Percentiles rank a stretch among this genome's conserved stretches.
phyloP scores from a whole-genome alignment of 2,888 invertebrate genomes.

The Blastobasis lacticolella region DNA sequence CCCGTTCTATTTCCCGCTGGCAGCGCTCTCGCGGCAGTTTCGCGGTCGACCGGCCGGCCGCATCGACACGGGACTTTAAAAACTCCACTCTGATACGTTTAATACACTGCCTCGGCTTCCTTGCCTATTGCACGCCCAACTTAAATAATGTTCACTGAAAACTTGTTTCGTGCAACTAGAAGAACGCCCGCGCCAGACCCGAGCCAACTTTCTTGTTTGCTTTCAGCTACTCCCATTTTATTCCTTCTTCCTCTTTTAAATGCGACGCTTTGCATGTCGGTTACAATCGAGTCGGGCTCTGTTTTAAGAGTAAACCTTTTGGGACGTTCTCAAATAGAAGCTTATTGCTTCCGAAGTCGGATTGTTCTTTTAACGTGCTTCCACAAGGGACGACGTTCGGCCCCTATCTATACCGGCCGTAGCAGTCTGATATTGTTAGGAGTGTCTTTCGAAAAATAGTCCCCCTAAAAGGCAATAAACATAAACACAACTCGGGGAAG shows the following conservation, averaged over 20 bases:
- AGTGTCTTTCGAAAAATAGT: constrained; percentile 30
- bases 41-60: constrained; percentile 49
- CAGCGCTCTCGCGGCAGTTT: constrained; percentile 55
- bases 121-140: constrained; percentile 46
- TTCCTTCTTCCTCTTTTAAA: constrained; percentile 50
- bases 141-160: constrained; percentile 63
- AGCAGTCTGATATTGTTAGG: no score
- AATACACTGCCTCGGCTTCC: constrained; percentile 32
- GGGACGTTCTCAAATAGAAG: constrained; percentile 50
- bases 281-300: constrained; percentile 44
- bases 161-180: constrained; percentile 51
- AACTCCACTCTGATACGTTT: constrained; percentile 56
- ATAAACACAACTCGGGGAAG: constrained; percentile 50
- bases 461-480: constrained; percentile 48
- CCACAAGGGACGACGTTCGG: constrained; percentile 17
- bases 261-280: constrained; percentile 56
- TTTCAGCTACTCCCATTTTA: constrained; percentile 47
- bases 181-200: constrained; percentile 28
- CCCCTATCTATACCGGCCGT: no score
- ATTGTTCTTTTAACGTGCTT: constrained; percentile 44
- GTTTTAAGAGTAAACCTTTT: constrained; percentile 55
- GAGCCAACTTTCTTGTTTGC: constrained; percentile 56
- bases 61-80: constrained; percentile 54
- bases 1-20: constrained; percentile 62
- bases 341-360: constrained; percentile 48